Evolutionary conservation across 2,113 vertebrate species (phyloP).

Genomic region (Psophia crepitans): DNA sequence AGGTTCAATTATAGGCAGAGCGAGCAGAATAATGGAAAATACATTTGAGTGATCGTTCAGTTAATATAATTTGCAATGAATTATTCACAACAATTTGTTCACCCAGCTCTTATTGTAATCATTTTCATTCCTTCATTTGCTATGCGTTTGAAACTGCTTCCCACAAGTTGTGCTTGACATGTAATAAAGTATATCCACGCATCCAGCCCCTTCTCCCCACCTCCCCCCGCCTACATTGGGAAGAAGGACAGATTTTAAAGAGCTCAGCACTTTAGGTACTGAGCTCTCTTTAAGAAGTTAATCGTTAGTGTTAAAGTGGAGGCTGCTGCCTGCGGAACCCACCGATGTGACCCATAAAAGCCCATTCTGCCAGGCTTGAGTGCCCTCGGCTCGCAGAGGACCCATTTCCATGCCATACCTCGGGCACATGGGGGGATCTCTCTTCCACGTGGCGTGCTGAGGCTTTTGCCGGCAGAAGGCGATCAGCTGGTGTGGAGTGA

Average conservation of each 20-base stretch:
- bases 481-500: accelerated
- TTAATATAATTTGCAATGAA: constrained; percentile 55
- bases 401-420: accelerated
- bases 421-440: accelerated
- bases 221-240: not conserved
- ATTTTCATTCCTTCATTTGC: not conserved
- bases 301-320: not conserved
- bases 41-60: constrained; percentile 33
- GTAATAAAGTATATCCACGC: not conserved
- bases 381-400: not conserved
- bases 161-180: not conserved
- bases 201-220: not conserved
- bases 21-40: constrained; percentile 52
- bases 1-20: constrained; percentile 35
- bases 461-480: not conserved
- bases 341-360: not conserved
- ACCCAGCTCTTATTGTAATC: constrained; percentile 27
- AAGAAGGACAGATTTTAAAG: not conserved
- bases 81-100: constrained; percentile 62
- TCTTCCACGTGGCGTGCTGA: not conserved
- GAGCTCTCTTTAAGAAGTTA: constrained; percentile 11
- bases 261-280: not conserved
- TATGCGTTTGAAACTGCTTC: not conserved
- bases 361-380: not conserved
- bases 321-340: not conserved